A percentile compares a stretch with the other conserved stretches of the same genome.
phyloP scores from a whole-genome alignment of 2,888 invertebrate genomes.

The Callosobruchus maculatus region DNA sequence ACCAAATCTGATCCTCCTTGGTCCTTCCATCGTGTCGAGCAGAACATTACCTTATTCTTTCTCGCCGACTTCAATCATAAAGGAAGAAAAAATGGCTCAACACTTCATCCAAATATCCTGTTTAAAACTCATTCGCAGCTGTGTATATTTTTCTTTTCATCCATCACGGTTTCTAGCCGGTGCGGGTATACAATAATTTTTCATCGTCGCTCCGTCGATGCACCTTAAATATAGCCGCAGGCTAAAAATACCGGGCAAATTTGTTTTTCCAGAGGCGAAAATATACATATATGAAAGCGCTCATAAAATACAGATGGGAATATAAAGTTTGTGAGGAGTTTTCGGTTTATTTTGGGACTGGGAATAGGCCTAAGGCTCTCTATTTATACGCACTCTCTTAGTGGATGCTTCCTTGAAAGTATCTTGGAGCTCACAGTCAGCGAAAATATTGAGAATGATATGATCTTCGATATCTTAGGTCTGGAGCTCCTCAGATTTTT shows the following conservation, averaged over 20 bases:
- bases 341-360: neutral
- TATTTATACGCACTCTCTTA: neutral
- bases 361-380: neutral
- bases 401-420: neutral
- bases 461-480: too few relatives aligned
- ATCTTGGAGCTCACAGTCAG: neutral
- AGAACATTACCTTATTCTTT: too few relatives aligned
- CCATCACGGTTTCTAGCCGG: neutral
- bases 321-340: neutral
- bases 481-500: too few relatives aligned
- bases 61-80: too few relatives aligned
- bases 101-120: neutral
- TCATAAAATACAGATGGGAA: neutral
- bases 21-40: too few relatives aligned
- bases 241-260: neutral
- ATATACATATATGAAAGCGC: neutral
- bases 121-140: neutral
- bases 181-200: neutral
- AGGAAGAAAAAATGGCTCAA: neutral
- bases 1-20: too few relatives aligned
- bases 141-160: neutral
- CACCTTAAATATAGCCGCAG: neutral
- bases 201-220: neutral
- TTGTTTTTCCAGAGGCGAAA: neutral
- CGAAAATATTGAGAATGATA: too few relatives aligned